These are phyloP conservation scores for Miichthys miiuy DNA, from an alignment of 2,797 vertebrate species.

Conservation along the genomic window DNA sequence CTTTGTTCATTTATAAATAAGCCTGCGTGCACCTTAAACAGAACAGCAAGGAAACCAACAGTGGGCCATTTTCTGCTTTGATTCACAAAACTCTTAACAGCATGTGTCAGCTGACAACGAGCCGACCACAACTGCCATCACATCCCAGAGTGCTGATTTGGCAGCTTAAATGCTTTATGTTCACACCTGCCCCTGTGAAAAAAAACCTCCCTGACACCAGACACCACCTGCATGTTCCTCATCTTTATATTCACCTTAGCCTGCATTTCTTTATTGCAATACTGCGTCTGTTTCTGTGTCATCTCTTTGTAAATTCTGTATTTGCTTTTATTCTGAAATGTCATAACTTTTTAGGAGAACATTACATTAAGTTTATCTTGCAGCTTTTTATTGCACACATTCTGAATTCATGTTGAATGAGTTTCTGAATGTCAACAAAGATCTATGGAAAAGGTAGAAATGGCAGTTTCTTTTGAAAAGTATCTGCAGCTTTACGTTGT, in stretches of 20 bases:
- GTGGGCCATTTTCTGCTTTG: background rate
- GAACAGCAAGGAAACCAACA: background rate
- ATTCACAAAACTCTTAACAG: background rate
- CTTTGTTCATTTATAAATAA: background rate
- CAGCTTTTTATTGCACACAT: constrained; percentile 1
- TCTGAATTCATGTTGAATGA: constrained; percentile 1
- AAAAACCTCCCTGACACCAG: no score
- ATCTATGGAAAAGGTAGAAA: background rate
- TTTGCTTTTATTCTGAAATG: background rate
- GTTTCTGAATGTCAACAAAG: constrained; percentile 23
- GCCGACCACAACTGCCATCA: background rate
- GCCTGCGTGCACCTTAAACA: background rate
- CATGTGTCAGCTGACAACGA: background rate
- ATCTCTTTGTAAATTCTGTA: background rate
- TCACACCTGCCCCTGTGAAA: background rate
- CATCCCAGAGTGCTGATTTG: background rate
- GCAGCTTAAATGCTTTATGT: background rate
- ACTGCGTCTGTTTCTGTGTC: background rate
- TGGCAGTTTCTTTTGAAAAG: background rate
- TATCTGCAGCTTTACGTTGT: background rate
- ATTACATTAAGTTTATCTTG: constrained; percentile 4
- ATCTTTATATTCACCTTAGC: background rate
- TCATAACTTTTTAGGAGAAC: constrained; percentile 8
- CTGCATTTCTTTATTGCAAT: background rate
- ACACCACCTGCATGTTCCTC: background rate